These are phyloP conservation scores for Peromyscus maniculatus DNA, from an alignment of 2,113 vertebrate genomes.

Conservation along the genomic window DNA sequence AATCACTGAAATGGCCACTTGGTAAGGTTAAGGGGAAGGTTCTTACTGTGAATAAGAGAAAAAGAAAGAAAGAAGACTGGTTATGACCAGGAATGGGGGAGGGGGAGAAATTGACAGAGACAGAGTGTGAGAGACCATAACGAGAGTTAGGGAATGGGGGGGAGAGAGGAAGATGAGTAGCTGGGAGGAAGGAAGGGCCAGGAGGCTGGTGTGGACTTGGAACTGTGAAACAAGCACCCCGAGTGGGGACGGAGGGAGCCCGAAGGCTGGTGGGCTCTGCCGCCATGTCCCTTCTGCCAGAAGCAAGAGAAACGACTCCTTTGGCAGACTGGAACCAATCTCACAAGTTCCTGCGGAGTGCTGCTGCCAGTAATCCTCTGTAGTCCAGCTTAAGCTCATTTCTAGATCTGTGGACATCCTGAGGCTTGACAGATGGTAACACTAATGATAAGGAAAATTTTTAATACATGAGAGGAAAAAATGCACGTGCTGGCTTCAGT, in stretches of 20 bases:
- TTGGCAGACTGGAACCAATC: not conserved
- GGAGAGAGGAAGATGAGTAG: not conserved
- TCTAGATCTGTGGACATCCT: not conserved
- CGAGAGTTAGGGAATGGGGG: not conserved
- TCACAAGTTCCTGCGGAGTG: not conserved
- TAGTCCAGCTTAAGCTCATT: not conserved
- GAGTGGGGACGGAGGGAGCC: not conserved
- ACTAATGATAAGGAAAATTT: not conserved
- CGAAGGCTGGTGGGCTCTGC: not conserved
- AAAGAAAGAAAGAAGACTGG: not conserved
- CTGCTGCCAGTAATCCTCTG: not conserved
- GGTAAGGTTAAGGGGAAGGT: not conserved
- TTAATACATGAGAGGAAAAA: constrained; percentile 32
- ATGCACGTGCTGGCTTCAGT: constrained; percentile 5
- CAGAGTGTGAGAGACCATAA: not conserved
- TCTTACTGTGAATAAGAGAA: not conserved
- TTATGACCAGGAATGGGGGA: no score
- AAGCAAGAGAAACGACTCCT: not conserved
- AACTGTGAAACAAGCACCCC: not conserved
- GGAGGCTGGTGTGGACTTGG: not conserved
- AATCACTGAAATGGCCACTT: not conserved
- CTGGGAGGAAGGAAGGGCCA: not conserved
- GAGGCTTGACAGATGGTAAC: not conserved
- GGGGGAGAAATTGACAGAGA: no score
- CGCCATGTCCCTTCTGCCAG: not conserved